Evolutionary conservation across 1,140 invertebrate species (phyloP), one percentile per base, ranked within the genome.

Genomic region (Adoxophyes honmai): DNA sequence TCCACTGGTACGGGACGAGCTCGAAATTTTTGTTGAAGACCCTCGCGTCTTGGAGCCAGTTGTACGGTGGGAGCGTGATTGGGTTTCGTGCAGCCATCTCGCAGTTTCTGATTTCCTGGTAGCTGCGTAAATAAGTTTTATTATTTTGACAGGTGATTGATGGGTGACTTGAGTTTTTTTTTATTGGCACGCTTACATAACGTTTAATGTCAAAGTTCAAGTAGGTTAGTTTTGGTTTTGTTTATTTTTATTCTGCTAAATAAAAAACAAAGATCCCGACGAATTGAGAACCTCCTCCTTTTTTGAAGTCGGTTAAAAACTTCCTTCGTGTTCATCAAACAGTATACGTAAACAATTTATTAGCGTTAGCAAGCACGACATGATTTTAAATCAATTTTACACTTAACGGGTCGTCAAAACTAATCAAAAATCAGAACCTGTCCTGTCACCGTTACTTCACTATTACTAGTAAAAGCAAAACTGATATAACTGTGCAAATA

Each of bases 21-120:
- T 63, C 57, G 42, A 67, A 48, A 7, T 71, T 78, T 66, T 86
- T 75, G 57, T 86, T 86, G 53, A 64, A 78, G 21, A 86, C 64
- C 10, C 52, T 58, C 3, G 74, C 74, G 38, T 78, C 64, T 38
- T 66, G 62, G 5, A 86, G 42, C 78, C 79, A 86, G 61, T 81
- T 68, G 59, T 76, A 80, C 14, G 73, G 65, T 21, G 38, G 48
- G 15, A 61, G 34, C 35, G 34, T 52, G 59, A 10, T 28, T 28
- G 42, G 21, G 21, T 48, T 33, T 2, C 4, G 18, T 18, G 9
- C 9, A 11, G 10, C n/a, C 42, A 48, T 48, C 1, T 4, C 16
- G 1, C 18, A n/a, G 4, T 0, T 39, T 15, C 9, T 48, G 16
- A 48, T 7, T 28, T 48, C 42, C 18, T 18, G n/a, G 38, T 39